Evolutionary conservation across 1,140 invertebrate genomes (phyloP).

Genomic region (Ostrea denselamellosa): DNA sequence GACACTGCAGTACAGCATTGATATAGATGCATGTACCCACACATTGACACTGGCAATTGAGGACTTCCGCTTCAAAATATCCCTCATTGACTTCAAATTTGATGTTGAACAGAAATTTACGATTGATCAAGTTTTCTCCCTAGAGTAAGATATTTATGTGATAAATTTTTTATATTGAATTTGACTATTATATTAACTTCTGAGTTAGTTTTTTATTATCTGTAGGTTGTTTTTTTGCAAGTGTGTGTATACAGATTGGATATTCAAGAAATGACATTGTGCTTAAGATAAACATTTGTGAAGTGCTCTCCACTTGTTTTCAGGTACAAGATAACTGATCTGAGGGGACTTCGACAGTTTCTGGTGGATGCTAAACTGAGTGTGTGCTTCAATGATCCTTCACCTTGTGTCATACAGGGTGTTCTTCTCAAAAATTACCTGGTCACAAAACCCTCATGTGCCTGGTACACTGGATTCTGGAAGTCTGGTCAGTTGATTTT

Average conservation of each 20-base stretch:
- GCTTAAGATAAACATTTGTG: no score
- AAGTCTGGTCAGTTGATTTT: constrained; percentile 41
- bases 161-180: neutral
- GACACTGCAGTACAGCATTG: constrained; percentile 50
- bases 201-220: neutral
- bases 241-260: no score
- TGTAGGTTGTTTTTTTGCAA: neutral
- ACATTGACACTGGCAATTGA: constrained; percentile 59
- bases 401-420: constrained; percentile 41
- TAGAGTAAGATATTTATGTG: neutral
- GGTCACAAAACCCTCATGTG: constrained; percentile 52
- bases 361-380: constrained; percentile 51
- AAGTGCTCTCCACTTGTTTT: neutral
- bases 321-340: constrained; percentile 49
- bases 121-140: constrained; percentile 22
- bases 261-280: no score
- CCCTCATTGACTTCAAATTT: constrained; percentile 40
- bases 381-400: constrained; percentile 54
- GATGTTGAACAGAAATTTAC: constrained; percentile 40
- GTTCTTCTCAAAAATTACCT: constrained; percentile 45
- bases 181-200: neutral
- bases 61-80: constrained; percentile 47
- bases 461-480: constrained; percentile 52
- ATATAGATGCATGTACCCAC: constrained; percentile 56
- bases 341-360: constrained; percentile 43